Evolutionary conservation across 2,113 vertebrate species (phyloP), one percentile per base, ranked within the genome.

Genomic region (Dicrurus megarhynchus): DNA sequence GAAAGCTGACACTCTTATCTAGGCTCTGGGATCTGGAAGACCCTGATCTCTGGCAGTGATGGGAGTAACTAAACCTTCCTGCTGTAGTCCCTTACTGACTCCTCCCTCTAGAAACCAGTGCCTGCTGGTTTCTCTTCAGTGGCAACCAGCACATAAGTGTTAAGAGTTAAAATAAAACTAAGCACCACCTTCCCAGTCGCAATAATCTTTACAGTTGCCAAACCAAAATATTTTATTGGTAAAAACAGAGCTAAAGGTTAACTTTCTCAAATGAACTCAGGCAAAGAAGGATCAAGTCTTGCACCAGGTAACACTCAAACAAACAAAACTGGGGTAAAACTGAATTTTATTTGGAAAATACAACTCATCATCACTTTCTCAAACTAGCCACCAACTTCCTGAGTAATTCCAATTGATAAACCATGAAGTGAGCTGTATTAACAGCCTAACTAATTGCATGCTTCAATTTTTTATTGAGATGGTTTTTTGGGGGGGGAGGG

Each of bases 401-500:
- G 35, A 69, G 27, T 16, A 60, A 41, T 33, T 28, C 64, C 61
- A n/a, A 15, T 5, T 30, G 35, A 52, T 49, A 71, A 24, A 59
- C 13, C 68, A 24, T 26, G 37, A 87, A 77, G 13, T 19, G 11
- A 90, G 52, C 32, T 74, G n/a, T 17, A 44, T 86, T 75, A 91
- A 47, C 20, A 68, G 23, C 35, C 41, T 53, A 61, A 42, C 9
- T 73, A 79, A 90, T 4, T 76, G n/a, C 47, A 78, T 3, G 12
- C 30, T 69, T 67, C 35, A 20, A 17, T 56, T 47, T 35, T 46
- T 70, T 37, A 32, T 33, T 32, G 8, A 16, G 32, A 9, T 5
- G 2, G 39, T 39, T 44, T 53, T 55, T 4, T 4, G 11, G 3
- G 1, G 6, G 18, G 21, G 1, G 2, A 2, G 8, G 11, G 4